Evolutionary conservation across 1,140 invertebrate species (phyloP), one percentile per base, ranked within the genome.

Genomic region (Calycopis cecrops): DNA sequence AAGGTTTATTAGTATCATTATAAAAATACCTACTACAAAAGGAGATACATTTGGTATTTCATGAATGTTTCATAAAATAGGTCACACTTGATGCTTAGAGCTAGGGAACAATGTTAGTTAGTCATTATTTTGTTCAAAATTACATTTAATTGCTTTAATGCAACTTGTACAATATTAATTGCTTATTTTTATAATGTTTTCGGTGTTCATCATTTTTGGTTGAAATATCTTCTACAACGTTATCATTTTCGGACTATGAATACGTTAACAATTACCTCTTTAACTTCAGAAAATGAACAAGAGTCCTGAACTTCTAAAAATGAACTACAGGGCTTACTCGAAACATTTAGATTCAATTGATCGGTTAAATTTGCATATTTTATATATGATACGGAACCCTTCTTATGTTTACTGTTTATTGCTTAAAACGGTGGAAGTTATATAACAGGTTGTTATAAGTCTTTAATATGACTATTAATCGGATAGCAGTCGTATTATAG

Each of bases 11-110:
- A 16, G 17, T 21, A 18, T 18, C 48, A 8, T 49, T 9, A 33
- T 49, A n/a, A n/a, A 49, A 49, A 49, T 49, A 28, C 48, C 48
- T 9, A 49, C 21, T 8, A 48, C 47, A 16, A 48, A 48, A 18
- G 47, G 47, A 6, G 47, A n/a, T 7, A 48, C 6, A 48, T 48
- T 16, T 18, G 47, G 47, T 48, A 4, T 18, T 48, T 48, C 47
- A n/a, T 48, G 14, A n/a, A n/a, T n/a, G n/a, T n/a, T n/a, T n/a
- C n/a, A n/a, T n/a, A n/a, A n/a, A n/a, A n/a, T n/a, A n/a, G 47
- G 18, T n/a, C 38, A 42, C 10, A 42, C 10, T 42, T 42, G 38
- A n/a, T 42, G 38, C 38, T 42, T 42, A 42, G 38, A 44, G 16
- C 40, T 44, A 8, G 11, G 11, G 40, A 16, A 44, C 16, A 44